Evolutionary conservation across 2,113 vertebrate species (phyloP).

Genomic region (Corvus hawaiiensis): DNA sequence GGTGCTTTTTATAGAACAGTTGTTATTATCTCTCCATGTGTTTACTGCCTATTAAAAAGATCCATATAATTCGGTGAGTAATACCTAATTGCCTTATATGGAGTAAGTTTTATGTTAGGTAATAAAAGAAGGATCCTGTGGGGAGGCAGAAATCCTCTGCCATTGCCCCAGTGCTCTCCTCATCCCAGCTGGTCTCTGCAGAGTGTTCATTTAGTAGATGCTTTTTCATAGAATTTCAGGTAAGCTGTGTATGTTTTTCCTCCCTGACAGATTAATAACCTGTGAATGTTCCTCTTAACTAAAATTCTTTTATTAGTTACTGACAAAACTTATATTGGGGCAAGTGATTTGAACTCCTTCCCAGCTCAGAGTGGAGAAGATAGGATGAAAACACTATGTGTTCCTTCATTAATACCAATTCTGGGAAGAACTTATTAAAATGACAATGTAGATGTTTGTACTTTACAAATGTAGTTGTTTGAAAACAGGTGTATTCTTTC

Average conservation of each 20-base stretch:
- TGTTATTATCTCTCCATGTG: neutral
- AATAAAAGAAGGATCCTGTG: neutral
- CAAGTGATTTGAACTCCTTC: neutral
- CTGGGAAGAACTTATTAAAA: neutral
- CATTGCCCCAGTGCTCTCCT: neutral
- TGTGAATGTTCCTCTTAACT: neutral
- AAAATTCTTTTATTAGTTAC: neutral
- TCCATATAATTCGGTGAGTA: neutral
- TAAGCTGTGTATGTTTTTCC: neutral
- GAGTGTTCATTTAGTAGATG: neutral
- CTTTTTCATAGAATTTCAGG: neutral
- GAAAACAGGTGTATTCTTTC: neutral
- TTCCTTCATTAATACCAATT: neutral
- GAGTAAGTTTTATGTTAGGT: neutral
- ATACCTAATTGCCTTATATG: neutral
- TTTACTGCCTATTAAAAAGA: neutral
- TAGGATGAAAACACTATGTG: neutral
- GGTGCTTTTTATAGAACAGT: neutral
- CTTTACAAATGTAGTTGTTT: neutral
- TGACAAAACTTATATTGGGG: neutral
- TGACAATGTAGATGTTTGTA: neutral
- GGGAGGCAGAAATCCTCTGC: neutral
- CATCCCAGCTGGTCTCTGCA: neutral
- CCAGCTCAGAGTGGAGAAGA: neutral
- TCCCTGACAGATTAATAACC: neutral